Evolutionary conservation across 1,140 invertebrate genomes (phyloP).

Genomic region (Vanessa atalanta): DNA sequence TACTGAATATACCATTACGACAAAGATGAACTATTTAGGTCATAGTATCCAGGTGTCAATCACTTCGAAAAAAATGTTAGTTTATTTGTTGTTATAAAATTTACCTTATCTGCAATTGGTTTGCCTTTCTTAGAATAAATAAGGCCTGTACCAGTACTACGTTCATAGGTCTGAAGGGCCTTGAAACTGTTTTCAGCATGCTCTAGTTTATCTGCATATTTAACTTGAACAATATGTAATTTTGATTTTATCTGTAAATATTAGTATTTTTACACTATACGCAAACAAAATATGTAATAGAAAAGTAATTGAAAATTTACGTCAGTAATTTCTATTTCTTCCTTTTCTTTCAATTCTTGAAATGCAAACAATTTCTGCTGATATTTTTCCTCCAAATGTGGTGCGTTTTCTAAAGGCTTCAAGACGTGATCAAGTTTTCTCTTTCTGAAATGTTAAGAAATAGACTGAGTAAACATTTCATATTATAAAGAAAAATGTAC

Average conservation of each 20-base stretch:
- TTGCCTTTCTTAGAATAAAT: slow-evolving; percentile 75
- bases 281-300: neutral
- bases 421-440: slow-evolving; percentile 71
- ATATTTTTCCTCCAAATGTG: slow-evolving; percentile 73
- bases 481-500: too few relatives aligned
- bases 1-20: too few relatives aligned
- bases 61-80: too few relatives aligned
- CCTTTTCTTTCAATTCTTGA: slow-evolving; percentile 65
- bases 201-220: slow-evolving; percentile 49
- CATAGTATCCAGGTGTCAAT: too few relatives aligned
- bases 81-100: neutral
- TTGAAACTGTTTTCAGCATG: slow-evolving; percentile 63
- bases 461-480: neutral
- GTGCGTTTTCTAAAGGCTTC: slow-evolving; percentile 59
- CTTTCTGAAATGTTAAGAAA: slow-evolving; percentile 52
- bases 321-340: slow-evolving; percentile 62
- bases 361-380: slow-evolving; percentile 64
- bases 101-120: slow-evolving; percentile 71
- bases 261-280: neutral
- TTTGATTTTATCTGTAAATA: slow-evolving; percentile 58
- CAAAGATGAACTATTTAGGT: too few relatives aligned
- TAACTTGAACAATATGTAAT: slow-evolving; percentile 52
- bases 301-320: slow-evolving; percentile 40
- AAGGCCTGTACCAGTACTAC: slow-evolving; percentile 62
- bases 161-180: slow-evolving; percentile 58